A percentile compares a stretch with the other conserved stretches of the same genome.
These are phyloP conservation scores for Drosophila peninsularis DNA, from an alignment of 2,888 invertebrate genomes.

Conservation along the genomic window DNA sequence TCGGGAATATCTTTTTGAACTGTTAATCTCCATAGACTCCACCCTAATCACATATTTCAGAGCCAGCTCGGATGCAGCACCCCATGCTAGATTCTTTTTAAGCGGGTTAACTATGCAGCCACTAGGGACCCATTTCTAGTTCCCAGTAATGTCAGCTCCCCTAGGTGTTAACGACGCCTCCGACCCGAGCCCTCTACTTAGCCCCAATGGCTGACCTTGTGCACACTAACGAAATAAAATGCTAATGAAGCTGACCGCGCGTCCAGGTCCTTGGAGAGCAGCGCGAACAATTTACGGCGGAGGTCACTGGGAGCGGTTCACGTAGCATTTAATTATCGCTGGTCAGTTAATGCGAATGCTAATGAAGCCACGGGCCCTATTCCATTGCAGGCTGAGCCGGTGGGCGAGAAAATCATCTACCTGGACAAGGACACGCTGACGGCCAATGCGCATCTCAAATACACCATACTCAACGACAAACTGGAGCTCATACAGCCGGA, in stretches of 20 bases:
- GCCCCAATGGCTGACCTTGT: conserved; percentile 64
- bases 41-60: not conserved
- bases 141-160: conserved; percentile 64
- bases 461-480: conserved; percentile 81
- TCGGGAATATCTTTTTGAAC: not conserved
- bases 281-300: conserved; percentile 46
- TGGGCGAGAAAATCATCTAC: conserved; percentile 83
- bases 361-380: conserved; percentile 48
- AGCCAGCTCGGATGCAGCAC: not conserved
- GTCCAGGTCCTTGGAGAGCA: conserved; percentile 55
- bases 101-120: conserved; percentile 8
- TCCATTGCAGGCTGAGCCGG: conserved; percentile 71
- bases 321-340: conserved; percentile 61
- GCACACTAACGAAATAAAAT: conserved; percentile 32
- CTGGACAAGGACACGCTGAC: conserved; percentile 83
- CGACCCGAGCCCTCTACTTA: conserved; percentile 11
- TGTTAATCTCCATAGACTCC: not conserved
- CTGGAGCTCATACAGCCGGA: conserved; percentile 75
- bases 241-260: conserved; percentile 50
- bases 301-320: conserved; percentile 55
- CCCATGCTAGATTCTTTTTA: not conserved
- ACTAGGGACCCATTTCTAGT: conserved; percentile 16
- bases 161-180: conserved; percentile 13
- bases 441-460: conserved; percentile 79
- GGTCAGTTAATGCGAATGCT: conserved; percentile 73